Conservation (phyloP, 2,888 invertebrate species). For the Drosophila lacicola region DNA sequence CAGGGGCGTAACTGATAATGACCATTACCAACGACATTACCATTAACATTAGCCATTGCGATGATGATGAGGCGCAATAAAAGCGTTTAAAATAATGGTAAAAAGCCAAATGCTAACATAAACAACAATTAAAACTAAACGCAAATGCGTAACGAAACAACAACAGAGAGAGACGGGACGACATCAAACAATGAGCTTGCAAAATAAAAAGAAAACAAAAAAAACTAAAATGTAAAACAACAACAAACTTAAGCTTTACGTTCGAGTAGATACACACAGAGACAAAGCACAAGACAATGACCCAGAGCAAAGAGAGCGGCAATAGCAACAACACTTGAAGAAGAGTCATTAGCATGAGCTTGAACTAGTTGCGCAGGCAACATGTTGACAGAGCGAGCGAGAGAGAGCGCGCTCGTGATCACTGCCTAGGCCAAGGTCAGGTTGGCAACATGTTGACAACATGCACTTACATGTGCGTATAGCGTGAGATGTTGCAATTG, state of each 20-base stretch:
- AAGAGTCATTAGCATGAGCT: constrained; percentile 64
- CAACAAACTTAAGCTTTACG: constrained; percentile 15
- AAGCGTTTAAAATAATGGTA: constrained; percentile 66
- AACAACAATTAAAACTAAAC: constrained; percentile 73
- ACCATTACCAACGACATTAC: constrained; percentile 32
- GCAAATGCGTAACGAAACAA: constrained; percentile 70
- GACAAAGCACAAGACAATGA: constrained; percentile 58
- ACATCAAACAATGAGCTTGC: constrained; percentile 15
- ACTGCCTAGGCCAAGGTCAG: constrained; percentile 67
- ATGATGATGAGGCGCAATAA: constrained; percentile 54
- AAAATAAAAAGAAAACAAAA: constrained; percentile 22
- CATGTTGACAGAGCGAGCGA: constrained; percentile 38
- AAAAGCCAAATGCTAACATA: constrained; percentile 56
- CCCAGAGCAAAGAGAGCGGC: constrained; percentile 48
- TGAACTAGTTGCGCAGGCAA: constrained; percentile 54
- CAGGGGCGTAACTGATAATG: constrained; percentile 62
- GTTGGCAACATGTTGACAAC: constrained; percentile 69
- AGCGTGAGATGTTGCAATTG: constrained; percentile 51
- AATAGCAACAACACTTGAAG: constrained; percentile 14
- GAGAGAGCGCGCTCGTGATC: constrained; percentile 4
- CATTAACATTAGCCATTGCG: constrained; percentile 34
- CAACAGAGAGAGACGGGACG: constrained; percentile 7
- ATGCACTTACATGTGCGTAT: constrained; percentile 34
- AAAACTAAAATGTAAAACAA: constrained; percentile 11
- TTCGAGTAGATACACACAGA: constrained; percentile 15